Percentiles rank a stretch among this genome's conserved stretches.
phyloP scores from a whole-genome alignment of 2,113 vertebrate species.

The Amia ocellicauda region DNA sequence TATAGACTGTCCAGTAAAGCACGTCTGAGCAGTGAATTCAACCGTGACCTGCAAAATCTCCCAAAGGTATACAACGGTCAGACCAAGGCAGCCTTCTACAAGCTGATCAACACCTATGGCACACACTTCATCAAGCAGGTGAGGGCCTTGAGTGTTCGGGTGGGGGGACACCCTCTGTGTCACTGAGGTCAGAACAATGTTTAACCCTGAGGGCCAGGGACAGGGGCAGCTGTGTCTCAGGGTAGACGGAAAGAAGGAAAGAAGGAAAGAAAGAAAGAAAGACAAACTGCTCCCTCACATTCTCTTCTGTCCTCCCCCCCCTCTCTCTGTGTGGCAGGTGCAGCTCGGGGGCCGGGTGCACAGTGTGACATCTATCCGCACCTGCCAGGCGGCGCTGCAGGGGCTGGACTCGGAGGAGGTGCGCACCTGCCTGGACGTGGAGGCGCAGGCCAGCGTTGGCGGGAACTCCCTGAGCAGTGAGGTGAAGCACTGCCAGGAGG shows the following conservation, averaged over 20 bases:
- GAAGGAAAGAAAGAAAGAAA: background rate
- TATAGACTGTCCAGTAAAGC: constrained; percentile 49
- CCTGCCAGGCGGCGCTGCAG: constrained; percentile 65
- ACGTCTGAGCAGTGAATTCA: constrained; percentile 53
- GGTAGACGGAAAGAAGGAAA: no score
- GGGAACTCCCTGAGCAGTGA: constrained; percentile 9
- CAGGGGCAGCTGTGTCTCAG: no score
- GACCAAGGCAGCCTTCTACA: constrained; percentile 51
- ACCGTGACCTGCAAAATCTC: constrained; percentile 44
- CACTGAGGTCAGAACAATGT: no score
- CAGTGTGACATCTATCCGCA: constrained; percentile 70
- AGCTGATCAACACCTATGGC: constrained; percentile 61
- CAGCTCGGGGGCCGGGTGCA: constrained; percentile 65
- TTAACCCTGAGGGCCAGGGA: no score
- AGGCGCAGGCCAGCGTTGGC: constrained; percentile 54
- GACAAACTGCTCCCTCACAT: background rate
- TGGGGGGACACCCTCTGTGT: background rate
- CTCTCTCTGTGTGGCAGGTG: constrained; percentile 31
- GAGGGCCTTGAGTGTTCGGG: background rate
- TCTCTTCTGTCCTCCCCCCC: background rate
- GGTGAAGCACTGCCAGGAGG: constrained; percentile 53
- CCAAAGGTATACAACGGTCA: constrained; percentile 48
- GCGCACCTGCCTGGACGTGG: constrained; percentile 60
- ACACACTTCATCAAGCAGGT: constrained; percentile 71
- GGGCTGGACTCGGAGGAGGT: constrained; percentile 63